phyloP scores from a whole-genome alignment of 2,888 invertebrate genomes.

The Brachycybe producta region DNA sequence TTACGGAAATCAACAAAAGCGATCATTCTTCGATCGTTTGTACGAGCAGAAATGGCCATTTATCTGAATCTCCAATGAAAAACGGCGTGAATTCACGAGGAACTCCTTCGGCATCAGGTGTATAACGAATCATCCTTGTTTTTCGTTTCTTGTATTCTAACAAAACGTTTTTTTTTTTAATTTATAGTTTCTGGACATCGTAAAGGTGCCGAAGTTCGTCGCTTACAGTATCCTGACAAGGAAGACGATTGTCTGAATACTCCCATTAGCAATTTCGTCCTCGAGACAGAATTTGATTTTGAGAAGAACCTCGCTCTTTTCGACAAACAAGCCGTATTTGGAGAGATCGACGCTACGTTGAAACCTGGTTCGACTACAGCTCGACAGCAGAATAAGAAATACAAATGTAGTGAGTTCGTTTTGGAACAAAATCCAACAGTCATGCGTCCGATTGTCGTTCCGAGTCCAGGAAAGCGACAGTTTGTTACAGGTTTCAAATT shows the following conservation, averaged over 20 bases:
- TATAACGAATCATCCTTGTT: neutral
- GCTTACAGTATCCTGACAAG: slow-evolving; percentile 38
- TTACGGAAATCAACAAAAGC: slow-evolving; percentile 30
- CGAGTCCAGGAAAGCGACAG: slow-evolving; percentile 46
- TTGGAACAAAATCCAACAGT: slow-evolving; percentile 50
- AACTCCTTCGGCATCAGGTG: slow-evolving; percentile 6
- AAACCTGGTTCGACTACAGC: slow-evolving; percentile 45
- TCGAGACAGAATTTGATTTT: slow-evolving; percentile 77
- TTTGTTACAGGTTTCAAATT: slow-evolving; percentile 59
- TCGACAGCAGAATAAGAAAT: slow-evolving; percentile 38
- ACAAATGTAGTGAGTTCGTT: slow-evolving; percentile 76
- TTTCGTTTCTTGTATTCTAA: neutral
- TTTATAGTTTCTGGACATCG: slow-evolving; percentile 28
- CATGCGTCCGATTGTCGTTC: slow-evolving; percentile 55
- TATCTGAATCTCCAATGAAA: slow-evolving; percentile 1
- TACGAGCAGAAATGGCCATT: slow-evolving; percentile 34
- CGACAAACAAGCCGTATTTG: slow-evolving; percentile 59
- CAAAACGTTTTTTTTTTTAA: neutral
- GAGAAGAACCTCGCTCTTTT: slow-evolving; percentile 85
- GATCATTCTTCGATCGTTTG: slow-evolving; percentile 39
- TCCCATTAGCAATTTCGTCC: slow-evolving; percentile 49
- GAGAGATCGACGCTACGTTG: slow-evolving; percentile 51
- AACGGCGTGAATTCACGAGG: neutral
- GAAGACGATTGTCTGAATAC: slow-evolving; percentile 68
- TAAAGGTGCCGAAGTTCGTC: slow-evolving; percentile 40